Evolutionary conservation across 2,888 invertebrate genomes (phyloP).

Genomic region (Timema podura): DNA sequence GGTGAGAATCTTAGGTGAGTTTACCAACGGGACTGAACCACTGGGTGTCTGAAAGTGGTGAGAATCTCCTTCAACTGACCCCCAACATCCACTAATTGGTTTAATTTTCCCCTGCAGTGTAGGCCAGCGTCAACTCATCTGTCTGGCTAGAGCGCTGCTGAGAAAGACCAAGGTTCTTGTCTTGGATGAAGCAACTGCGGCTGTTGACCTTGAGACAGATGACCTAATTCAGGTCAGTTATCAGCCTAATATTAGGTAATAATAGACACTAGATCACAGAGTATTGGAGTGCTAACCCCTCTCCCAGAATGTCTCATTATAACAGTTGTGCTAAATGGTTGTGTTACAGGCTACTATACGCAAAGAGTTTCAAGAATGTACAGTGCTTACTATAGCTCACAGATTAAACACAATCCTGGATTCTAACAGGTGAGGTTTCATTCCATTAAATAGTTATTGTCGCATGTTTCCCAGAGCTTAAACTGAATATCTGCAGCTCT

Average conservation of each 20-base stretch:
- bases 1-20: slow-evolving; percentile 39
- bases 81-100: too few relatives aligned
- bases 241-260: neutral
- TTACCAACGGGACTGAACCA: slow-evolving; percentile 35
- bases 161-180: slow-evolving; percentile 49
- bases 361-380: slow-evolving; percentile 52
- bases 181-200: slow-evolving; percentile 51
- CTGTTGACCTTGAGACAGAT: slow-evolving; percentile 53
- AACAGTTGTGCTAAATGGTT: too few relatives aligned
- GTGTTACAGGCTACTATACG: slow-evolving; percentile 48
- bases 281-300: too few relatives aligned
- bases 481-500: too few relatives aligned
- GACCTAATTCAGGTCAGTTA: slow-evolving; percentile 46
- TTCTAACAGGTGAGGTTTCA: slow-evolving; percentile 39
- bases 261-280: too few relatives aligned
- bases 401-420: slow-evolving; percentile 55
- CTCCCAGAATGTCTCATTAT: too few relatives aligned
- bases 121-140: slow-evolving; percentile 50
- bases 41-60: slow-evolving; percentile 43
- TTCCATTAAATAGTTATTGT: too few relatives aligned
- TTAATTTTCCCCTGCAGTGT: slow-evolving; percentile 38
- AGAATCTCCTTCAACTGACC: slow-evolving; percentile 37
- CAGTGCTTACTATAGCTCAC: slow-evolving; percentile 59
- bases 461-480: too few relatives aligned
- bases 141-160: slow-evolving; percentile 48